phyloP scores from a whole-genome alignment of 2,113 vertebrate species.

The Poicephalus gulielmi region DNA sequence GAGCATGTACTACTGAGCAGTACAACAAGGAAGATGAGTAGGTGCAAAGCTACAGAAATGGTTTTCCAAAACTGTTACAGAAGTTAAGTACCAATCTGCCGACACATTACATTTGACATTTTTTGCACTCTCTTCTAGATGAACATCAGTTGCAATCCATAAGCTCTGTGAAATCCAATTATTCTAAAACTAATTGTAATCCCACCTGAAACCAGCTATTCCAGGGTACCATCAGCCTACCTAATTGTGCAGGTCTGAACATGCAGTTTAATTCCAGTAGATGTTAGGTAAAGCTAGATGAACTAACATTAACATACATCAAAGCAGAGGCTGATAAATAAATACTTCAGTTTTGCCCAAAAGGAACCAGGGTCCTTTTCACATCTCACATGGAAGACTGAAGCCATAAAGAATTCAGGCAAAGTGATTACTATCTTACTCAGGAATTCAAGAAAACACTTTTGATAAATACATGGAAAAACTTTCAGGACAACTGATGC shows the following conservation, averaged over 20 bases:
- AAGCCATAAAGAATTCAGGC: neutral
- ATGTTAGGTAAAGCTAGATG: neutral
- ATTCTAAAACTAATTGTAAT: neutral
- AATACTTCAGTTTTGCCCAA: neutral
- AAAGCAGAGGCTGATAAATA: neutral
- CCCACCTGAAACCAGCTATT: neutral
- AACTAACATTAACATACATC: neutral
- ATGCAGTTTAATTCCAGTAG: neutral
- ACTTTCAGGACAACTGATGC: neutral
- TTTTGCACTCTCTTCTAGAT: neutral
- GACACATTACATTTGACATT: neutral
- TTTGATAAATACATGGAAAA: neutral
- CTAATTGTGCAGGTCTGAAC: neutral
- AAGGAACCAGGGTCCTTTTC: neutral
- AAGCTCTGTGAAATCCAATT: neutral
- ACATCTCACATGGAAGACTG: neutral
- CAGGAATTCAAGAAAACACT: neutral
- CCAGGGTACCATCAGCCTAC: neutral
- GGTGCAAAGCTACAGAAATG: neutral
- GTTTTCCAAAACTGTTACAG: neutral
- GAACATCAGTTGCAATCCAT: neutral
- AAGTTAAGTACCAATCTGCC: neutral
- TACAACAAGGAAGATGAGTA: neutral
- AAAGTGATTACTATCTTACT: neutral
- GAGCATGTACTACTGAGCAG: neutral